Conservation (phyloP, 2,113 vertebrate genomes). For the Tretioscincus oriximinensis region DNA sequence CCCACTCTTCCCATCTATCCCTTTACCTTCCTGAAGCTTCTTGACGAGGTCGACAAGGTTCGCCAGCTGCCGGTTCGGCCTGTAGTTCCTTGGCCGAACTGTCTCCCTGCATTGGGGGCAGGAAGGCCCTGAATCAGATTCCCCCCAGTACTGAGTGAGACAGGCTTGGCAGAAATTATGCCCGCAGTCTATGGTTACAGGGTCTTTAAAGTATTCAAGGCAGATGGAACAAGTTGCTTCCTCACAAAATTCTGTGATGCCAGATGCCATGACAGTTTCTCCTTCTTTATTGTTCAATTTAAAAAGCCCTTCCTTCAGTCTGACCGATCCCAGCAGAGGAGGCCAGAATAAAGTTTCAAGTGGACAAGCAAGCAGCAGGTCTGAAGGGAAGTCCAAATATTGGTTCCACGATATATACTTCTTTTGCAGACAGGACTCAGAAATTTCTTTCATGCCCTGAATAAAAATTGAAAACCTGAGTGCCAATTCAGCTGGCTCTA, state of each 20-base stretch:
- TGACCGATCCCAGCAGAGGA: too few species aligned
- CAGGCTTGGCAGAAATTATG: background rate
- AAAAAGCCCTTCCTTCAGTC: too few species aligned
- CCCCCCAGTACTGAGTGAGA: background rate
- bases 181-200: background rate
- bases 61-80: background rate
- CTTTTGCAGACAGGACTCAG: too few species aligned
- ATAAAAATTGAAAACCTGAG: too few species aligned
- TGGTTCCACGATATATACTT: too few species aligned
- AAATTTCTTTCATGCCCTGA: too few species aligned
- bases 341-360: too few species aligned
- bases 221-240: background rate
- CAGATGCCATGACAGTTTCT: too few species aligned
- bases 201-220: constrained; percentile 2
- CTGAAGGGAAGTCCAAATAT: too few species aligned
- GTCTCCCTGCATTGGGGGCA: background rate
- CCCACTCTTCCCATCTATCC: background rate
- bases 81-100: background rate
- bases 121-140: fast-evolving
- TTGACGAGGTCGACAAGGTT: background rate
- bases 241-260: background rate
- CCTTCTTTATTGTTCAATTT: too few species aligned
- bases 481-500: too few species aligned
- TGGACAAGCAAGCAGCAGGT: too few species aligned
- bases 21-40: background rate